Evolutionary conservation across 2,113 vertebrate species (phyloP).

Genomic region (Origma solitaria): DNA sequence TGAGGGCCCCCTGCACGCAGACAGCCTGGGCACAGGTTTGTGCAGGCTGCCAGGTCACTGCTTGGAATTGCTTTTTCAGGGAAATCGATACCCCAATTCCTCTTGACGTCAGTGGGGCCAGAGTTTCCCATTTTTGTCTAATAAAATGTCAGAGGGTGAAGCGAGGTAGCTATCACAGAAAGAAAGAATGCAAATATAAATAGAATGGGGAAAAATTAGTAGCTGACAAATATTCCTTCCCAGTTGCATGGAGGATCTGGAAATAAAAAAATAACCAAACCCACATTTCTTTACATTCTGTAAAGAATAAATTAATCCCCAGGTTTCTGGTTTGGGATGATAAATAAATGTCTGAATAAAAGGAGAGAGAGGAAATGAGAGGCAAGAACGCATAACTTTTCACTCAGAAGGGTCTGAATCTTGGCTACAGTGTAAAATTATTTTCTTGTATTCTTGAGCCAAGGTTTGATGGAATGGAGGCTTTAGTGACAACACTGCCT

Average conservation of each 20-base stretch:
- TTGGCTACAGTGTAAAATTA: background rate
- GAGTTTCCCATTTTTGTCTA: background rate
- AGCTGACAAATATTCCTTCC: background rate
- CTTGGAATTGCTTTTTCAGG: background rate
- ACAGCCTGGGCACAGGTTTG: background rate
- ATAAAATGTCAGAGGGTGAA: slow-evolving; percentile 16
- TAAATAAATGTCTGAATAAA: slow-evolving; percentile 39
- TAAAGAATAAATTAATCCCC: background rate
- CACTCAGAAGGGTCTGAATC: slow-evolving; percentile 27
- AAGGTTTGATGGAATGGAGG: background rate
- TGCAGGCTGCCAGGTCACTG: background rate
- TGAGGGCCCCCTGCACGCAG: background rate
- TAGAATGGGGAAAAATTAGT: background rate
- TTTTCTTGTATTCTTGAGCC: slow-evolving; percentile 7
- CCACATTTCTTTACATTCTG: background rate
- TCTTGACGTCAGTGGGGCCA: background rate
- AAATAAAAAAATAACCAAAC: background rate
- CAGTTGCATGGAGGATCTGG: background rate
- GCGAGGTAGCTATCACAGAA: background rate
- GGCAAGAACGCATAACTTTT: slow-evolving; percentile 12
- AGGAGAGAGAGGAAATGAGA: slow-evolving; percentile 26
- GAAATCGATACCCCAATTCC: slow-evolving; percentile 14
- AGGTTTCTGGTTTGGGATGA: slow-evolving; percentile 4
- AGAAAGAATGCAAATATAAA: background rate
- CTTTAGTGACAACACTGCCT: background rate